phyloP scores from a whole-genome alignment of 2,888 invertebrate genomes.

The Agriopis marginaria region DNA sequence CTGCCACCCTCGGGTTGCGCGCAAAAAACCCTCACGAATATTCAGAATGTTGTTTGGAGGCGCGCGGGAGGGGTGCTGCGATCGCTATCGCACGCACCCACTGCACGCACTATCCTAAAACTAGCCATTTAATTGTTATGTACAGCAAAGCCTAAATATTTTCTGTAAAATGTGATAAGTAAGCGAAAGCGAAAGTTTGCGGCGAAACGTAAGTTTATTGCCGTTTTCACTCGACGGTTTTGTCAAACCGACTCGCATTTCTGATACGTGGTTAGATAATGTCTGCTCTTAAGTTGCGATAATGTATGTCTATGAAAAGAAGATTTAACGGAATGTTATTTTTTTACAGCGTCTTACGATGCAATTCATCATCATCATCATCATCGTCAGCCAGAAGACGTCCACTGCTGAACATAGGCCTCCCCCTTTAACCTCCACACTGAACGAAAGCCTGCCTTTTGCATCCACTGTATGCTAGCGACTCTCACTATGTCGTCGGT shows the following conservation, averaged over 20 bases:
- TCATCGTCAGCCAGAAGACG: too few species aligned
- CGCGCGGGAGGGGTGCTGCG: slow-evolving; percentile 72
- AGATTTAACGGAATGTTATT: not conserved
- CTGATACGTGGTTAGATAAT: slow-evolving; percentile 28
- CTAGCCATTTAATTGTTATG: slow-evolving; percentile 83
- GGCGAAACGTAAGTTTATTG: slow-evolving; percentile 46
- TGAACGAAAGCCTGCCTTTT: too few species aligned
- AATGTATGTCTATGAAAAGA: slow-evolving; percentile 15
- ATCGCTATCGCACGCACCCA: slow-evolving; percentile 86
- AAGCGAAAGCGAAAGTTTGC: slow-evolving; percentile 50
- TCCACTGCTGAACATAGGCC: too few species aligned
- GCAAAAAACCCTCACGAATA: slow-evolving; percentile 85
- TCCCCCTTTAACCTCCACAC: too few species aligned
- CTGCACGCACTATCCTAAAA: slow-evolving; percentile 84
- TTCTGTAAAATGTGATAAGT: slow-evolving; percentile 48
- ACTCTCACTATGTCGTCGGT: too few species aligned
- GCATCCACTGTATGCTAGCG: too few species aligned
- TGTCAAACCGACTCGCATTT: slow-evolving; percentile 40
- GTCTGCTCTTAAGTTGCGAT: slow-evolving; percentile 12
- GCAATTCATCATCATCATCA: too few species aligned
- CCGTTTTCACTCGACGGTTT: slow-evolving; percentile 46
- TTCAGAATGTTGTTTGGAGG: slow-evolving; percentile 82
- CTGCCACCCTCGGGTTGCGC: slow-evolving; percentile 83
- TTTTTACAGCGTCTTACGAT: not conserved
- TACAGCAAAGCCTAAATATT: slow-evolving; percentile 67